Base-by-base conservation (phyloP, 2,797 vertebrate genomes). In the Hippopotamyrus pictus region DNA sequence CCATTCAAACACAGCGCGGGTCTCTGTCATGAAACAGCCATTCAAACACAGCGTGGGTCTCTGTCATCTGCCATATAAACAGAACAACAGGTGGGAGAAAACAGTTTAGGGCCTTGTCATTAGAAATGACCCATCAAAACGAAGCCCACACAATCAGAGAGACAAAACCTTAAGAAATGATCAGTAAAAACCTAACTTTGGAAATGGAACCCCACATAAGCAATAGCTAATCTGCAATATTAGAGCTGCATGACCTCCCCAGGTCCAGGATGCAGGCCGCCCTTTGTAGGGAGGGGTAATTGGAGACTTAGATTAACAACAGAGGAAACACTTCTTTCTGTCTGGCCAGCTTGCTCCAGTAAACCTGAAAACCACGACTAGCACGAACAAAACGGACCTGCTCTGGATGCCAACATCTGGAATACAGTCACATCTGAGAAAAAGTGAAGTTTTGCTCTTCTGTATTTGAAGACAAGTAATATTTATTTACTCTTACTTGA, bases 291-390 rank as follows among this genome's bases (percentile, higher is more conserved):
- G 92, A 92, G 92, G 94, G 94, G 94, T 91, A 92, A 94, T 92
- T 93, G 94, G 94, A 95, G 94, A 94, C 92, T 93, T 54, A 92
- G 93, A 89, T 93, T 95, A 95, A 95, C 94, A 94, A 94, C 93
- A 96, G 94, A 96, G 96, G 96, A 96, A 96, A 96, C 96, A 96
- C 95, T 95, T 95, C 94, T 69, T 69, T 22, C 46, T 95, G 88
- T 62, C 88, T 92, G 93, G 93, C 90, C 92, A 92, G 92, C 89
- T 90, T 92, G 92, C 94, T 94, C 94, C 95, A 96, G 95, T 95
- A 95, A 96, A 96, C 96, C 95, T 95, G 96, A 95, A 96, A 96
- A 96, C 96, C 95, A 96, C 95, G 91, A 92, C 96, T 95, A 96
- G 95, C 96, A 95, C 94, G 93, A 95, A 92, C 93, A 88, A 88